These are phyloP conservation scores for Hydrophis major DNA, from an alignment of 2,797 vertebrate genomes.

Conservation along the genomic window DNA sequence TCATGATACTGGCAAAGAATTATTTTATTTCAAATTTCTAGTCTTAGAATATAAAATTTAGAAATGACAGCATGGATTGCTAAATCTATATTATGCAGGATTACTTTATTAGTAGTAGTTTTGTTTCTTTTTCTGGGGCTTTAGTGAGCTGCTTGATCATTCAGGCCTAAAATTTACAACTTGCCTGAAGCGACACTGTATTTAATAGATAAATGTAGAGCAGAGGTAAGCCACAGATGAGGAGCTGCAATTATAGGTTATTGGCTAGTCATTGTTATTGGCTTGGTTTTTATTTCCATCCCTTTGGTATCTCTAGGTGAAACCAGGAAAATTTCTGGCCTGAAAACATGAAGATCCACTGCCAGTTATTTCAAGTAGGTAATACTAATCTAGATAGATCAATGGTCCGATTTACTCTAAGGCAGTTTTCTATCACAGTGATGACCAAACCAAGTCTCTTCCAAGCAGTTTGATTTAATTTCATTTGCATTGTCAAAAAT, in stretches of 20 bases:
- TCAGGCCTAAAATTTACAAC: background rate
- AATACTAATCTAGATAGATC: background rate
- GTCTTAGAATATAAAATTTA: background rate
- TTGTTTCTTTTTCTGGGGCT: background rate
- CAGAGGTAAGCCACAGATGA: background rate
- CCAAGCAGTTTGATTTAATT: conserved; percentile 21
- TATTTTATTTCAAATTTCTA: background rate
- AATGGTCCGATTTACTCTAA: background rate
- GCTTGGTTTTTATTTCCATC: background rate
- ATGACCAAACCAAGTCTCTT: background rate
- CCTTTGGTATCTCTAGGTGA: background rate
- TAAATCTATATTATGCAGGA: background rate
- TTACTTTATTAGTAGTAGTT: background rate
- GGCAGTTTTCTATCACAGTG: background rate
- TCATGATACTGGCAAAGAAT: background rate
- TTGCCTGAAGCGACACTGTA: background rate
- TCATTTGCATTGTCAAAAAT: background rate
- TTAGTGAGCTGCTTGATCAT: background rate
- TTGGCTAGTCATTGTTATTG: background rate
- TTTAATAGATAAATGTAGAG: background rate
- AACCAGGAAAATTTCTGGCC: background rate
- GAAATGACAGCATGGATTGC: background rate
- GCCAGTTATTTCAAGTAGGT: background rate
- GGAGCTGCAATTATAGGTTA: background rate
- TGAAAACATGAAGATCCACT: background rate